Percentiles rank a stretch among this genome's conserved stretches.
These are phyloP conservation scores for Cerastis rubricosa DNA, from an alignment of 2,888 invertebrate genomes.

Conservation along the genomic window DNA sequence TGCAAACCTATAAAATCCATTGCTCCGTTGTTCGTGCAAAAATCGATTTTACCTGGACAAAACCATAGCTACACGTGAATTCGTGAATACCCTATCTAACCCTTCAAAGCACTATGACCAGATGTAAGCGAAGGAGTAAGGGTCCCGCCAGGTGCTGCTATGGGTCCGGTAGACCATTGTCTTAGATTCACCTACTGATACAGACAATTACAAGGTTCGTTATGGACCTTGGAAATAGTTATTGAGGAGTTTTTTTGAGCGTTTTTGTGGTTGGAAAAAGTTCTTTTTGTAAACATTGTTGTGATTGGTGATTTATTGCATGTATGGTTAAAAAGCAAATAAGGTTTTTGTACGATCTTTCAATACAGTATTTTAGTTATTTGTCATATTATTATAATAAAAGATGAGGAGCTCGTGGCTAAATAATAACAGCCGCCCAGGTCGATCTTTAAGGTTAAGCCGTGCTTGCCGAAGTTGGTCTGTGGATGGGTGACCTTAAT, in stretches of 20 bases:
- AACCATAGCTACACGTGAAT: too few relatives aligned
- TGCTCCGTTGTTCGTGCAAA: background rate
- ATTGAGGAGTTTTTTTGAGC: slow-evolving; percentile 10
- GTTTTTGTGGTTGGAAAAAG: background rate
- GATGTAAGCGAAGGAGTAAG: slow-evolving; percentile 68
- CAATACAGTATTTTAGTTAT: background rate
- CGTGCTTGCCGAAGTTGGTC: too few relatives aligned
- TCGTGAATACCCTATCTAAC: slow-evolving; percentile 65
- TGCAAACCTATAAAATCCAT: background rate
- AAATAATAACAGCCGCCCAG: too few relatives aligned
- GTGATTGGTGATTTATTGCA: slow-evolving; percentile 31
- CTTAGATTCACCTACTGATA: slow-evolving; percentile 83
- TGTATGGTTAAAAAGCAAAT: background rate
- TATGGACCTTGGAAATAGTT: slow-evolving; percentile 47
- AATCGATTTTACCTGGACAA: background rate
- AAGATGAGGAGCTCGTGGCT: too few relatives aligned
- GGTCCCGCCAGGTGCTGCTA: slow-evolving; percentile 62
- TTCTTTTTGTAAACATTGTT: background rate
- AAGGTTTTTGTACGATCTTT: too few relatives aligned
- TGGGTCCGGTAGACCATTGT: slow-evolving; percentile 76
- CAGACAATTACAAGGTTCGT: slow-evolving; percentile 77
- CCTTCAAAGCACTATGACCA: slow-evolving; percentile 60
- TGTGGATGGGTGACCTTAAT: too few relatives aligned
- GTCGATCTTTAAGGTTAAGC: too few relatives aligned
- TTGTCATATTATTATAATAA: too few relatives aligned